Base-by-base conservation (phyloP, 2,797 vertebrate genomes). In the Acanthurus lineatus region DNA sequence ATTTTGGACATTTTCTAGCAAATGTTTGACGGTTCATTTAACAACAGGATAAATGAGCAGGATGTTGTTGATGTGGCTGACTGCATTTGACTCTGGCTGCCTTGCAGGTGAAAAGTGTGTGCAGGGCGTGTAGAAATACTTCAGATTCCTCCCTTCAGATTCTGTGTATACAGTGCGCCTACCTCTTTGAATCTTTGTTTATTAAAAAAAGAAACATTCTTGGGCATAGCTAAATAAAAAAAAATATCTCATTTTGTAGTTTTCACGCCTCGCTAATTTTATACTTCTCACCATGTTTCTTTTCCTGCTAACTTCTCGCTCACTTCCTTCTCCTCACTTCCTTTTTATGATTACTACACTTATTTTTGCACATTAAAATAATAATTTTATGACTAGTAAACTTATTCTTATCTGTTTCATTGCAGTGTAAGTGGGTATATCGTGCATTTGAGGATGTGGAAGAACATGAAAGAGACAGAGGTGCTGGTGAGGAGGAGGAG, bases 361-460 rank as follows among this genome's bases (percentile, higher is more conserved):
- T 15, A 48, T 25, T 51, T 49, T 66, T 49, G 8, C 19, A n/a
- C 48, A 11, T 49, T 25, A 3, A 12, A 56, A 6, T 57, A 9
- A 60, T n/a, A 25, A 14, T 62, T 17, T 20, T 53, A 17, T 25
- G 25, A 66, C 22, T 48, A 22, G 72, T 78, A 2, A 20, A 12
- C 69, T 64, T 25, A 44, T n/a, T n/a, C 16, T 52, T 4, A 64
- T 74, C 35, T 77, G 8, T 79, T 32, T 16, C 54, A 16, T 44
- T n/a, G 2, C 92, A 99, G 97, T 96, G 94, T 58, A 97, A 96
- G 88, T 99, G 98, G 98, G 96, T 97, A 62, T 98, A 97, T 89
- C 95, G 97, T 32, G 95, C 96, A 6, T 96, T 97, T 12, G 98
- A 99, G 86, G 97, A 98, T 60, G 96, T 97, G 54, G 97, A 98